These are phyloP conservation scores for Pteronotus mesoamericanus DNA, from an alignment of 2,797 vertebrate species.

Conservation along the genomic window DNA sequence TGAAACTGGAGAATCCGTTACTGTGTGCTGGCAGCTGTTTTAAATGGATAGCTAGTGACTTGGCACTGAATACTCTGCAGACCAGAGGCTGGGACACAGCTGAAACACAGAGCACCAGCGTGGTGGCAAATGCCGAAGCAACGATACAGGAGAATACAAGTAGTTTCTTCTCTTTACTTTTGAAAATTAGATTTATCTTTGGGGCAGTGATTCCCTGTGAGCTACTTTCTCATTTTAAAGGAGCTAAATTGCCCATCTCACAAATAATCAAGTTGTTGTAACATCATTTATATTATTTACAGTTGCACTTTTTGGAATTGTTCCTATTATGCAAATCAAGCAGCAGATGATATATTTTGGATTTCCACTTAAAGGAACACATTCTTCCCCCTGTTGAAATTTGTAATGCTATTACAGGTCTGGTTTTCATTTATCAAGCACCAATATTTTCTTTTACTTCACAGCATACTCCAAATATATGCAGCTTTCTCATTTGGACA, in stretches of 20 bases:
- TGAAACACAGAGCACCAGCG: not conserved
- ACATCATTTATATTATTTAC: constrained; percentile 20
- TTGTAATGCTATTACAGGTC: constrained; percentile 44
- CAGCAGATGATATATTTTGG: constrained; percentile 34
- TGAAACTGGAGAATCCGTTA: not conserved
- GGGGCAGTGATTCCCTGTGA: not conserved
- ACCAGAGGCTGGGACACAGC: not conserved
- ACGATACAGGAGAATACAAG: not conserved
- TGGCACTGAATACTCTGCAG: not conserved
- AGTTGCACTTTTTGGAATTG: constrained; percentile 17
- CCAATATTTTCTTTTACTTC: constrained; percentile 48
- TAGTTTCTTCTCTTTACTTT: constrained; percentile 29
- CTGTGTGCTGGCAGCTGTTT: not conserved
- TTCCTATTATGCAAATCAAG: constrained; percentile 56
- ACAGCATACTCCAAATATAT: constrained; percentile 37
- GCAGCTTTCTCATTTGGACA: constrained; percentile 35
- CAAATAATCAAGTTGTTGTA: constrained; percentile 47
- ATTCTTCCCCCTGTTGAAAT: constrained; percentile 50
- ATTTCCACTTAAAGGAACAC: constrained; percentile 55
- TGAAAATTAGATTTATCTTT: constrained; percentile 31
- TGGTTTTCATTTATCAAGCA: constrained; percentile 66
- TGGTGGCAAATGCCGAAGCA: not conserved
- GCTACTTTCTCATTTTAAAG: constrained; percentile 55
- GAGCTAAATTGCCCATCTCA: constrained; percentile 38
- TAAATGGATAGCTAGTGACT: not conserved